Evolutionary conservation across 2,888 invertebrate genomes (phyloP).

Genomic region (Parnassius orleans): DNA sequence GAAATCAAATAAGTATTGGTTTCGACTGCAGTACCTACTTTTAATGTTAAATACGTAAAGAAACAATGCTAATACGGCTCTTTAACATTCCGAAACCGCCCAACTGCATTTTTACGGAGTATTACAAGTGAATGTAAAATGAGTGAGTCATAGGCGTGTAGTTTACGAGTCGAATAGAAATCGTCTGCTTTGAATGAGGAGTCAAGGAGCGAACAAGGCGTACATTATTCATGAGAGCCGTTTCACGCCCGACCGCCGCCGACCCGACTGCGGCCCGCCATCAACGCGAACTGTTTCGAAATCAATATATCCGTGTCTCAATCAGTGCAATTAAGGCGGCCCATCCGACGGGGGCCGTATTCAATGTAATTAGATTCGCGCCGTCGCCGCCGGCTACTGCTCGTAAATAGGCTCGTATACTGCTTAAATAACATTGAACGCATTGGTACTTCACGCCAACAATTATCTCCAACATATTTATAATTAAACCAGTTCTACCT

Average conservation of each 20-base stretch:
- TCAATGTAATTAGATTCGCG: slow-evolving; percentile 73
- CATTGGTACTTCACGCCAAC: not conserved
- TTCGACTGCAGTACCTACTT: slow-evolving; percentile 12
- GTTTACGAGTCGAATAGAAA: slow-evolving; percentile 78
- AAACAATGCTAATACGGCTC: slow-evolving; percentile 50
- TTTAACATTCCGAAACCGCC: slow-evolving; percentile 67
- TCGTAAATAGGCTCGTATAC: slow-evolving; percentile 1
- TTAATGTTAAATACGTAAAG: slow-evolving; percentile 42
- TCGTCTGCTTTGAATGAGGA: slow-evolving; percentile 77
- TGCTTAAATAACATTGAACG: slow-evolving; percentile 2
- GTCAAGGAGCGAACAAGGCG: slow-evolving; percentile 72
- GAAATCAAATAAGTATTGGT: slow-evolving; percentile 12
- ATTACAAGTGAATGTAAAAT: slow-evolving; percentile 74
- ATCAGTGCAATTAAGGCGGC: slow-evolving; percentile 75
- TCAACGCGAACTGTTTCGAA: slow-evolving; percentile 65
- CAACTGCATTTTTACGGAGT: slow-evolving; percentile 74
- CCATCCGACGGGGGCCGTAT: slow-evolving; percentile 57
- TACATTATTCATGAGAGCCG: slow-evolving; percentile 76
- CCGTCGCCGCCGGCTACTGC: slow-evolving; percentile 44
- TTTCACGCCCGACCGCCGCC: slow-evolving; percentile 60
- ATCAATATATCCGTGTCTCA: slow-evolving; percentile 80
- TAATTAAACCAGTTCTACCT: too few species aligned
- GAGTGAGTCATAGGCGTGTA: slow-evolving; percentile 76
- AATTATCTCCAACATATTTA: too few species aligned
- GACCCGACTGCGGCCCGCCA: slow-evolving; percentile 38